Evolutionary conservation across 1,140 invertebrate species (phyloP), one percentile per base, ranked within the genome.

Genomic region (Ctenoplectra terminalis): DNA sequence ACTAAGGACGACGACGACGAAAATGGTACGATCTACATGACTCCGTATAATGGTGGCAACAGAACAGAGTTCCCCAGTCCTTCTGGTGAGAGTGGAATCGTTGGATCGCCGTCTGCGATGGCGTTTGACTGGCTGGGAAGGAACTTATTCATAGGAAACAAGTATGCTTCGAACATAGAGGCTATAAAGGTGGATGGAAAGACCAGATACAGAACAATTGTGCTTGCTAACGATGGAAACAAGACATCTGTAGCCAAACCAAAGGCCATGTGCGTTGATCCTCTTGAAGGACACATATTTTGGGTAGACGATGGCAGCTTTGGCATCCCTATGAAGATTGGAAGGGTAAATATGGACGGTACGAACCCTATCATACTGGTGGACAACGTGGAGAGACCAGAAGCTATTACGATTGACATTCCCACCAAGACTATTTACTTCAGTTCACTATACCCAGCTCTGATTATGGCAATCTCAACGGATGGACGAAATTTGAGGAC

Each of bases 91-190:
- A 95, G 95, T 9, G 98, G 98, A 11, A 96, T 99, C 46, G 96
- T 99, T 40, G 98, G 99, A 0, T 96, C 98, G 0, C 98, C 98
- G 1, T 98, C 98, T 60, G 96, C 97, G 1, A 96, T 99, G 46
- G 98, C 98, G 0, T 97, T 99, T 90, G 99, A 99, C 91, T 99
- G 99, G 98, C 94, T 99, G 43, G 98, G 98, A 13, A 94, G 98
- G 54, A 99, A 99, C 93, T 91, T 99, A 11, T 99, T 97, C 90
- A 96, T 99, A 87, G 98, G 98, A 17, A 99, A 99, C 90, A 96
- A 97, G 29, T 95, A 97, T 56, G 97, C 98, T 15, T 97, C 98
- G 37, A 99, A 99, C 82, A 98, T 99, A 77, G 98, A 99, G 94
- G 96, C 98, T 0, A 95, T 99, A 4, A 97, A 97, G 90, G 95